These are phyloP conservation scores for Corythucha ciliata DNA, from an alignment of 2,888 invertebrate genomes.

Conservation along the genomic window DNA sequence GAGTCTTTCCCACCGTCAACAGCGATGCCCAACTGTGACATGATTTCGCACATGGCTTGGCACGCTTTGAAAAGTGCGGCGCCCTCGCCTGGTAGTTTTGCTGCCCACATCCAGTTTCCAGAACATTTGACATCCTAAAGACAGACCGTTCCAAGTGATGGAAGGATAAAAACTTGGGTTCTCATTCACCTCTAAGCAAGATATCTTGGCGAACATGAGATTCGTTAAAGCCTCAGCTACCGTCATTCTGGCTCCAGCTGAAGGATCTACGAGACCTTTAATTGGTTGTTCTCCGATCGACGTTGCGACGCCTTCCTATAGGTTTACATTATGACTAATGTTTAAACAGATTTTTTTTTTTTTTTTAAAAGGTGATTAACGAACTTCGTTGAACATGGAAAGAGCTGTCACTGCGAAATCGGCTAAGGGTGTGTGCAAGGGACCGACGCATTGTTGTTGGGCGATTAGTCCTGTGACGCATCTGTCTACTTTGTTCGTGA, in stretches of 20 bases:
- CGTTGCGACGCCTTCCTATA: constrained; percentile 73
- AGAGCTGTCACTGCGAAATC: constrained; percentile 87
- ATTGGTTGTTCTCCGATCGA: constrained; percentile 96
- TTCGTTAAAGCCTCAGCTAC: constrained; percentile 92
- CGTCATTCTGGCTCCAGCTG: constrained; percentile 84
- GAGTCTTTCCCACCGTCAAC: constrained; percentile 97
- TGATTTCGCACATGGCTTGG: constrained; percentile 72
- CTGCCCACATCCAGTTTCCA: constrained; percentile 99
- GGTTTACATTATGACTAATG: constrained; percentile 2
- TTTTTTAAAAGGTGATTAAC: constrained; percentile 18
- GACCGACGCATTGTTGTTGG: constrained; percentile 97
- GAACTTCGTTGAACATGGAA: constrained; percentile 65
- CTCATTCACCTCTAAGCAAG: constrained; percentile 46
- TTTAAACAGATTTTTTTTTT: background rate
- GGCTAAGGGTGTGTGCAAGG: constrained; percentile 88
- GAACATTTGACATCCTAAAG: constrained; percentile 88
- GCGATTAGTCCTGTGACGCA: constrained; percentile 92
- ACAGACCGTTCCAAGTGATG: background rate
- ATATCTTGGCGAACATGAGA: constrained; percentile 63
- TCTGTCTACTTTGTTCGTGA: constrained; percentile 91
- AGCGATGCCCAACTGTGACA: constrained; percentile 74
- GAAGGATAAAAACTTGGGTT: too few relatives aligned
- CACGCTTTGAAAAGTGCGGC: constrained; percentile 81
- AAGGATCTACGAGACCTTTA: constrained; percentile 75
- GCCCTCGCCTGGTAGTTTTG: constrained; percentile 88